Evolutionary conservation across 2,113 vertebrate species (phyloP).

Genomic region (Sylvilagus bachmani): DNA sequence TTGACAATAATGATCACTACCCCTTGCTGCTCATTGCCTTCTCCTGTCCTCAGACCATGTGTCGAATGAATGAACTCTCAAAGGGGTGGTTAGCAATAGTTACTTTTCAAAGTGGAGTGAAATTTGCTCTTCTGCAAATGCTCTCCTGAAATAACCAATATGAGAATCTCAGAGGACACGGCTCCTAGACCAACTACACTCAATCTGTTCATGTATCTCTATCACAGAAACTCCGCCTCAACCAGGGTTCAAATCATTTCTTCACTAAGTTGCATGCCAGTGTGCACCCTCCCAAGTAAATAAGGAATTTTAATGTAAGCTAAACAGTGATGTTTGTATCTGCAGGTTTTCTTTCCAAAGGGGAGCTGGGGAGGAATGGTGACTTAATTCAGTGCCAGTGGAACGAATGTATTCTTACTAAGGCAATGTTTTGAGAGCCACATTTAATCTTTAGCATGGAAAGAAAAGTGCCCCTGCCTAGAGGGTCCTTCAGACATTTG

Average conservation of each 20-base stretch:
- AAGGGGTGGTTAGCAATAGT: not conserved
- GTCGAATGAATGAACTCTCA: not conserved
- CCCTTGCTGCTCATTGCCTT: not conserved
- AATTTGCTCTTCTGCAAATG: not conserved
- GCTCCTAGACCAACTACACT: not conserved
- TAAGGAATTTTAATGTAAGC: not conserved
- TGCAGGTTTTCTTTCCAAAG: constrained; percentile 3
- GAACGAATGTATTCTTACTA: not conserved
- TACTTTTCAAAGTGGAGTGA: constrained; percentile 23
- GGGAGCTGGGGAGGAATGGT: not conserved
- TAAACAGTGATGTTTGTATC: not conserved
- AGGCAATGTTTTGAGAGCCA: not conserved
- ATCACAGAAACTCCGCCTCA: not conserved
- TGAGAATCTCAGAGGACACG: not conserved
- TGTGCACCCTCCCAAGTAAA: not conserved
- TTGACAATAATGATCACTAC: not conserved
- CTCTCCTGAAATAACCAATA: not conserved
- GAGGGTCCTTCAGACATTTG: not conserved
- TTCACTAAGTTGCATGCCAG: not conserved
- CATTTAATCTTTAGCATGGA: not conserved
- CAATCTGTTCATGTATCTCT: not conserved
- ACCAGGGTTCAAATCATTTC: not conserved
- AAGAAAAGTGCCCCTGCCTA: not conserved
- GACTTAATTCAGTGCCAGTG: not conserved
- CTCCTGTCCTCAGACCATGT: not conserved